Conservation (phyloP, 1,140 invertebrate species). For the Leucophenga varia region DNA sequence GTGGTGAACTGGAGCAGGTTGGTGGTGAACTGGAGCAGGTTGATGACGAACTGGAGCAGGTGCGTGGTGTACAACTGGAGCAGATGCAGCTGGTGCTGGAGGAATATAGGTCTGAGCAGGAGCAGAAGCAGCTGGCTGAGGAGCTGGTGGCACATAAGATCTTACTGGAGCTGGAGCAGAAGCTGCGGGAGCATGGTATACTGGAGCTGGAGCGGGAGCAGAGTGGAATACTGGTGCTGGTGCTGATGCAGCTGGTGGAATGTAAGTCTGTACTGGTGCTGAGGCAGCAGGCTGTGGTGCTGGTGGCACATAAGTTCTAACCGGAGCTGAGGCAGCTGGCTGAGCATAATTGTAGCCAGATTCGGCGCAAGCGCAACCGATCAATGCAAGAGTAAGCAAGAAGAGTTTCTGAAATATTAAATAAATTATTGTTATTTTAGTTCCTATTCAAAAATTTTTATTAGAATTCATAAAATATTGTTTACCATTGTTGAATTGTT, state of each 20-base stretch:
- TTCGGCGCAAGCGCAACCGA: conserved; percentile 31
- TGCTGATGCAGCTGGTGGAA: conserved; percentile 18
- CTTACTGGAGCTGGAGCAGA: conserved; percentile 19
- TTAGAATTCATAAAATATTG: too few relatives aligned
- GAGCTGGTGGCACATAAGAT: conserved; percentile 16
- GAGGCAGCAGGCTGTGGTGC: background rate
- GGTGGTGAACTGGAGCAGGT: conserved; percentile 10
- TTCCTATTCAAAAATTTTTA: too few relatives aligned
- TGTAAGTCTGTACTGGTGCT: conserved; percentile 2
- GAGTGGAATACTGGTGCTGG: conserved; percentile 7
- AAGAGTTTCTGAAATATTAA: conserved; percentile 27
- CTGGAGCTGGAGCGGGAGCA: too few relatives aligned
- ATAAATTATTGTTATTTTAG: too few relatives aligned
- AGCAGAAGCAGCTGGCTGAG: background rate
- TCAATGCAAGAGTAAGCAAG: conserved; percentile 31
- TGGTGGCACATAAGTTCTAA: conserved; percentile 21
- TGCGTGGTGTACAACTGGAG: too few relatives aligned
- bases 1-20: conserved; percentile 27
- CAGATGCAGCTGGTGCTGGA: conserved; percentile 5
- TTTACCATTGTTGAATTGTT: conserved; percentile 22
- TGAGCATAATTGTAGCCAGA: conserved; percentile 37
- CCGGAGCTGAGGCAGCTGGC: conserved; percentile 31
- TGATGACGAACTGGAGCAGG: conserved; percentile 9
- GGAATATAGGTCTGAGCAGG: conserved; percentile 2
- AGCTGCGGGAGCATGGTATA: background rate